Conservation (phyloP, 2,797 vertebrate species). For the Falco columbarius region DNA sequence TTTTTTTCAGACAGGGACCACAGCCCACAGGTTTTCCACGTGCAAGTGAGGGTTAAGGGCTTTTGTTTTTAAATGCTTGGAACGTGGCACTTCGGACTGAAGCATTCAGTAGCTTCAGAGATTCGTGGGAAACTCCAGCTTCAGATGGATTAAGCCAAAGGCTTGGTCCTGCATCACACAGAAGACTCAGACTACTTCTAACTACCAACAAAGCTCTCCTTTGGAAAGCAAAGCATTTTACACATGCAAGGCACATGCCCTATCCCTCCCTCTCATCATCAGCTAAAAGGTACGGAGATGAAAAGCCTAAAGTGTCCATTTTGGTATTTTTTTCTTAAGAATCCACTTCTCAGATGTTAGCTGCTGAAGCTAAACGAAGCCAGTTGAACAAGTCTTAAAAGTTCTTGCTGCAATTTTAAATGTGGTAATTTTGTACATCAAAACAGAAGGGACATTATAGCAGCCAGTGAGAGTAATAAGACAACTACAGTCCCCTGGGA, state of each 20-base stretch:
- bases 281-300: neutral
- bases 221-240: neutral
- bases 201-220: neutral
- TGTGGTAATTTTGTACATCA: neutral
- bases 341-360: conserved; percentile 20
- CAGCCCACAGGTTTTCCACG: neutral
- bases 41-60: neutral
- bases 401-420: neutral
- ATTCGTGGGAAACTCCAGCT: neutral
- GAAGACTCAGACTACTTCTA: neutral
- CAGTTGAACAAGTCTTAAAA: conserved; percentile 37
- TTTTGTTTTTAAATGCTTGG: neutral
- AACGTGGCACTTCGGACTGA: neutral
- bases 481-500: neutral
- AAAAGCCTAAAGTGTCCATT: neutral
- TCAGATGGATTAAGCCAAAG: neutral
- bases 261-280: neutral
- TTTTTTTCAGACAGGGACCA: neutral
- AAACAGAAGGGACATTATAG: neutral
- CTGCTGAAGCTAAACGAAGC: neutral
- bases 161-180: neutral
- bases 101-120: neutral
- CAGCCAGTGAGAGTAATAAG: neutral
- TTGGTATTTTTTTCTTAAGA: neutral
- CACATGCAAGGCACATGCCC: neutral